These are phyloP conservation scores for Scaptomyza reducta DNA, from an alignment of 2,888 invertebrate species.

Conservation along the genomic window DNA sequence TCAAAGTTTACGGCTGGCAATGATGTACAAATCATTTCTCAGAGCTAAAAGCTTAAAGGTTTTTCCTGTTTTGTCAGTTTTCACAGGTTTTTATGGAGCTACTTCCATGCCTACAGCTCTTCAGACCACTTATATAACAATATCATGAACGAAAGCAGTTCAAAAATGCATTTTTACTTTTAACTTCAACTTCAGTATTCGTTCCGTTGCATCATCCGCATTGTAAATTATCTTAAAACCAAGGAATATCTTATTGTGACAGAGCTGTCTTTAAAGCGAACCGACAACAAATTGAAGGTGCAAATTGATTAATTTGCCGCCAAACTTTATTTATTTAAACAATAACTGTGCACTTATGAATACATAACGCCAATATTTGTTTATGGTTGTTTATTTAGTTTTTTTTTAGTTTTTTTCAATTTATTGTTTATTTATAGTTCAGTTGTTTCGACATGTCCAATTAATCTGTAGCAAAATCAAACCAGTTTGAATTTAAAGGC, in stretches of 20 bases:
- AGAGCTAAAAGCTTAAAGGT: no score
- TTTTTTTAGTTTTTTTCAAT: constrained; percentile 9
- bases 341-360: constrained; percentile 45
- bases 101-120: background rate
- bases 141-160: background rate
- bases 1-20: no score
- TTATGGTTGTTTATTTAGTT: constrained; percentile 4
- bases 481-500: constrained; percentile 37
- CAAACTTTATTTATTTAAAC: constrained; percentile 40
- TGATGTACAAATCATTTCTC: no score
- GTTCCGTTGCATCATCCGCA: constrained; percentile 45
- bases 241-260: constrained; percentile 7
- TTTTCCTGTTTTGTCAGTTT: no score
- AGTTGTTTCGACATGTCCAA: constrained; percentile 41
- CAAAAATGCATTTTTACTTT: background rate
- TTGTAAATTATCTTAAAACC: constrained; percentile 42
- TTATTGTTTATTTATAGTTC: constrained; percentile 27
- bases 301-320: constrained; percentile 59
- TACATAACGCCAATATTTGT: constrained; percentile 43
- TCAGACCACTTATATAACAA: background rate
- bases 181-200: background rate
- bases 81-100: background rate
- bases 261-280: constrained; percentile 31
- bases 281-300: constrained; percentile 58
- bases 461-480: constrained; percentile 29